Evolutionary conservation across 2,797 vertebrate species (phyloP).

Genomic region (Malurus leucopterus): DNA sequence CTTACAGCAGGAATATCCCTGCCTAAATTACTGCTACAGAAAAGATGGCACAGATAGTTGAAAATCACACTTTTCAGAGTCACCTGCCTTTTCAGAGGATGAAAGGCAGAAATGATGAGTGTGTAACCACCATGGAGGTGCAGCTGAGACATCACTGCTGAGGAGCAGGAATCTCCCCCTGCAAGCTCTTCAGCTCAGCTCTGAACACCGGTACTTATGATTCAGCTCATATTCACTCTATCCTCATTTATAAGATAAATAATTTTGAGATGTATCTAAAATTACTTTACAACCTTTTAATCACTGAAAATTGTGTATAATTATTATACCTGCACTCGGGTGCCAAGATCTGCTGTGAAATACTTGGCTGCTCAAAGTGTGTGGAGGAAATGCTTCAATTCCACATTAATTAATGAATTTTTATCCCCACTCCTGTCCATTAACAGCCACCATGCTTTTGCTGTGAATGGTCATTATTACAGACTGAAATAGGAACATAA

Average conservation of each 20-base stretch:
- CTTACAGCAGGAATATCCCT: background rate
- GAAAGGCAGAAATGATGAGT: slow-evolving; percentile 17
- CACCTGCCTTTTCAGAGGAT: background rate
- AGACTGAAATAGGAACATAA: slow-evolving; percentile 91
- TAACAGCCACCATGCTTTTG: slow-evolving; percentile 78
- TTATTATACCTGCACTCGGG: slow-evolving; percentile 73
- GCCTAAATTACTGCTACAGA: background rate
- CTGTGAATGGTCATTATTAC: slow-evolving; percentile 87
- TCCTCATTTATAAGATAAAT: slow-evolving; percentile 73
- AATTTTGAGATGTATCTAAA: slow-evolving; percentile 75
- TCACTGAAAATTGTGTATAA: slow-evolving; percentile 74
- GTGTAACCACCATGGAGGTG: background rate
- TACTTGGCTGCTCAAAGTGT: slow-evolving; percentile 69
- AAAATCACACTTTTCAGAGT: background rate
- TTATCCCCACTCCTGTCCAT: slow-evolving; percentile 83
- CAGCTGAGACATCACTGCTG: background rate
- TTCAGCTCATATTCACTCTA: slow-evolving; percentile 57
- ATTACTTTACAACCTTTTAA: slow-evolving; percentile 78
- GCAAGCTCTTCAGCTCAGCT: background rate
- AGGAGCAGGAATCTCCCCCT: background rate
- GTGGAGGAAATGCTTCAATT: slow-evolving; percentile 72
- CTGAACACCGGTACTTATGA: slow-evolving; percentile 34
- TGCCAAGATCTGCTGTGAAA: slow-evolving; percentile 72
- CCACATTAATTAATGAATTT: slow-evolving; percentile 86
- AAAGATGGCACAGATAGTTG: background rate